phyloP scores from a whole-genome alignment of 2,113 vertebrate species.

The Lamprotornis superbus region DNA sequence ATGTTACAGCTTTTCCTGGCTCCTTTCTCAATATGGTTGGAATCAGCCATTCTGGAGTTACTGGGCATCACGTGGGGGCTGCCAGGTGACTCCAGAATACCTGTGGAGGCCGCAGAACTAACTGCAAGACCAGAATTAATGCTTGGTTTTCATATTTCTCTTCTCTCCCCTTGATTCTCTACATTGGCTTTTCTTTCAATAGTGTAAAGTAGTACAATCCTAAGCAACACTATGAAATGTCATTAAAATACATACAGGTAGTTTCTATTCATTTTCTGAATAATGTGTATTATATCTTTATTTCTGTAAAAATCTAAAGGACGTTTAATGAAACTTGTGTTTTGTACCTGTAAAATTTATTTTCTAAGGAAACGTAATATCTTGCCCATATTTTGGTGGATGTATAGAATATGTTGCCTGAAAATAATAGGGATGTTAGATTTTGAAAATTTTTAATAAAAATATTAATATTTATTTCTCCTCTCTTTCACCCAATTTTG shows the following conservation, averaged over 20 bases:
- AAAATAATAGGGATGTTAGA: background rate
- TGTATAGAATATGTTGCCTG: background rate
- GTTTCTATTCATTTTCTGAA: background rate
- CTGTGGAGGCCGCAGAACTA: background rate
- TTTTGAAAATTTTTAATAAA: background rate
- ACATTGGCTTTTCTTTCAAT: background rate
- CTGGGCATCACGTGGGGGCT: background rate
- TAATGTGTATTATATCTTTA: background rate
- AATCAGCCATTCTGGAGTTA: background rate
- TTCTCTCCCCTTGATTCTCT: background rate
- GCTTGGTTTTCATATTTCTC: background rate
- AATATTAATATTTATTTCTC: background rate
- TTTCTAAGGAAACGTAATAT: background rate
- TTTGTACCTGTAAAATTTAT: background rate
- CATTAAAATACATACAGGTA: background rate
- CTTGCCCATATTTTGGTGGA: background rate
- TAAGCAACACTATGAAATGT: background rate
- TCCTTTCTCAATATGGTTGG: background rate
- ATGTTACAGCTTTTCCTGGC: background rate
- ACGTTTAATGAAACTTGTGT: background rate
- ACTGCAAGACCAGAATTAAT: background rate
- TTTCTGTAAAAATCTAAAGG: background rate
- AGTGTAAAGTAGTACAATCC: background rate
- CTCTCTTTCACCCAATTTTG: background rate
- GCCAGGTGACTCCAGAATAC: fast-evolving